Evolutionary conservation across 2,888 invertebrate genomes (phyloP), one percentile per base, ranked within the genome.

Genomic region (Lepidocyrtoides sp.): DNA sequence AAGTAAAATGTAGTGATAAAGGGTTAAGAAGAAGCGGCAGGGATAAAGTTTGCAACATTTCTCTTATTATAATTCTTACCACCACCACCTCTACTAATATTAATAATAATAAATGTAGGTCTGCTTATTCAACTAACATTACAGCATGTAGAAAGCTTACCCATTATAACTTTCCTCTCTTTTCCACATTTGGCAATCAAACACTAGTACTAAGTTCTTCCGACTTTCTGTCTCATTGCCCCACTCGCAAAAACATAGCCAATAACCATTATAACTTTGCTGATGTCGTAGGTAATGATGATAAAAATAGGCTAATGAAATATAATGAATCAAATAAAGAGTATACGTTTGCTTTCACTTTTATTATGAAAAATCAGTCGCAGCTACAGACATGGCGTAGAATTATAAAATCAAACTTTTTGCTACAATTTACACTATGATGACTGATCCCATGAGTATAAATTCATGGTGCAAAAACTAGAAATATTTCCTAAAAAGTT

Each of bases 1-100:
- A 51, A 20, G 17, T 36, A 51, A 51, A 54, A 79, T 79, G 79
- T 79, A 29, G 79, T 54, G 51, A 32, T 54, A 79, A 79, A 1
- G 10, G 26, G 79, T 51, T 79, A 26, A n/a, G 10, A 29, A 54
- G 20, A n/a, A n/a, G n/a, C 26, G 14, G 79, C 41, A 72, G 72
- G 20, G 72, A 72, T 72, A 72, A 72, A 41, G 44, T 72, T 72
- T 8, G 44, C 7, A 44, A 44, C 20, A 44, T 14, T 20, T 20
- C 41, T 72, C 10, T 44, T 17, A 54, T 32, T 77, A 1, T 7
- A 17, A 69, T 69, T 72, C 23, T 69, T 41, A 72, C 20, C 20
- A 14, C 51, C 12, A 72, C n/a, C 41, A 41, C 44, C n/a, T n/a
- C n/a, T n/a, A n/a, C n/a, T n/a, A n/a, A n/a, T n/a, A n/a, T n/a